These are phyloP conservation scores for Amphipoea oculea DNA, from an alignment of 2,888 invertebrate species.

Conservation along the genomic window DNA sequence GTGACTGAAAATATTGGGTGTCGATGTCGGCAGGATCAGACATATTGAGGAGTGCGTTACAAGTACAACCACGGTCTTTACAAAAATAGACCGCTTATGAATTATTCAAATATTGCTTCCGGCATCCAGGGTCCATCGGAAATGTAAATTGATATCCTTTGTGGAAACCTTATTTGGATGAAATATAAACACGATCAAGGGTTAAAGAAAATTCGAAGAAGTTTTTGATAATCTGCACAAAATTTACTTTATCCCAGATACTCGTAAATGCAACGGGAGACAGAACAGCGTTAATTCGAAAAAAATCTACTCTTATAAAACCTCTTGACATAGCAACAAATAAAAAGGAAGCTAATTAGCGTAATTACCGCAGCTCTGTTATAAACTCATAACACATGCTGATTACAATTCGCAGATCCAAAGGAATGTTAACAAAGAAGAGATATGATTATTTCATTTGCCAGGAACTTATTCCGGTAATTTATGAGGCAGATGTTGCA, in stretches of 20 bases:
- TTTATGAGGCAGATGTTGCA: constrained; percentile 42
- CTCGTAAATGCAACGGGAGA: background rate
- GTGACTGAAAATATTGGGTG: constrained; percentile 7
- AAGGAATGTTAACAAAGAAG: constrained; percentile 51
- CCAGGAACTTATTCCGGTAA: constrained; percentile 44
- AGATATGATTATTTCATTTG: constrained; percentile 51
- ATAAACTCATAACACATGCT: constrained; percentile 51
- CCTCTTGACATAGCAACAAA: constrained; percentile 22
- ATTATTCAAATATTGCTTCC: constrained; percentile 49
- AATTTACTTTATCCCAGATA: background rate
- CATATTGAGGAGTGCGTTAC: constrained; percentile 21
- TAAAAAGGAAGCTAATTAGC: constrained; percentile 62
- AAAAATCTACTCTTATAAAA: constrained; percentile 11
- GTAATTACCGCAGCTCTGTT: constrained; percentile 60
- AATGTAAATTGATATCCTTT: constrained; percentile 42
- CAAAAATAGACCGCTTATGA: constrained; percentile 43
- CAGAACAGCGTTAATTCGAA: background rate
- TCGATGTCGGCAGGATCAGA: constrained; percentile 1
- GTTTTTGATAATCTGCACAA: background rate
- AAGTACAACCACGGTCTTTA: constrained; percentile 17
- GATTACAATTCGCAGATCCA: constrained; percentile 50
- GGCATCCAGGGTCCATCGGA: constrained; percentile 27
- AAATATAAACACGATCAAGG: constrained; percentile 8
- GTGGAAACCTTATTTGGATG: constrained; percentile 21
- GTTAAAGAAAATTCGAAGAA: background rate